phyloP scores from a whole-genome alignment of 2,888 invertebrate species.

The Altica lythri region DNA sequence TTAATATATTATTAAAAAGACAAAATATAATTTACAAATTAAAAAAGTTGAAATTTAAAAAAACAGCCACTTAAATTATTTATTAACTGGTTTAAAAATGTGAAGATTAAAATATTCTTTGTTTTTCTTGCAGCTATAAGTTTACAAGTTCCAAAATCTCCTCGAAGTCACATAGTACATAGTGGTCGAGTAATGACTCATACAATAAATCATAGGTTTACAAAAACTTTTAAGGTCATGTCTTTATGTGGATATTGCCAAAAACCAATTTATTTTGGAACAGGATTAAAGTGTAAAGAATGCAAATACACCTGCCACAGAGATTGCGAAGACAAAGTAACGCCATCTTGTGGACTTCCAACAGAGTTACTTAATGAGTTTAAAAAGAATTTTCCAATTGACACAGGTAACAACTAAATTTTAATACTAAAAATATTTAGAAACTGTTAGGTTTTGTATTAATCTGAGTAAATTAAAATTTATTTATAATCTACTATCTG shows the following conservation, averaged over 20 bases:
- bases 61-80: too few species aligned
- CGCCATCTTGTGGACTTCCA: constrained; percentile 91
- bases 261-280: constrained; percentile 64
- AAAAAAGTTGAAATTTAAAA: too few species aligned
- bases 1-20: too few species aligned
- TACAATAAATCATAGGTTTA: constrained; percentile 88
- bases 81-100: constrained; percentile 13
- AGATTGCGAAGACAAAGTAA: constrained; percentile 89
- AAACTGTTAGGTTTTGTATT: too few species aligned
- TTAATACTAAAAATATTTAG: too few species aligned
- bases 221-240: constrained; percentile 85
- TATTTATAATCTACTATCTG: too few species aligned
- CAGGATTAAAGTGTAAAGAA: constrained; percentile 87
- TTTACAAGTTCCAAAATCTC: constrained; percentile 66
- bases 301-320: constrained; percentile 91
- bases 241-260: constrained; percentile 90
- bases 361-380: constrained; percentile 82
- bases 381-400: constrained; percentile 72
- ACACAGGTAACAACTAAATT: constrained; percentile 60
- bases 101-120: constrained; percentile 19
- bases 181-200: constrained; percentile 79
- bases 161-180: constrained; percentile 55
- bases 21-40: too few species aligned
- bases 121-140: constrained; percentile 52
- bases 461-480: too few species aligned